phyloP scores from a whole-genome alignment of 1,140 invertebrate genomes.

The Plectus sambesii region DNA sequence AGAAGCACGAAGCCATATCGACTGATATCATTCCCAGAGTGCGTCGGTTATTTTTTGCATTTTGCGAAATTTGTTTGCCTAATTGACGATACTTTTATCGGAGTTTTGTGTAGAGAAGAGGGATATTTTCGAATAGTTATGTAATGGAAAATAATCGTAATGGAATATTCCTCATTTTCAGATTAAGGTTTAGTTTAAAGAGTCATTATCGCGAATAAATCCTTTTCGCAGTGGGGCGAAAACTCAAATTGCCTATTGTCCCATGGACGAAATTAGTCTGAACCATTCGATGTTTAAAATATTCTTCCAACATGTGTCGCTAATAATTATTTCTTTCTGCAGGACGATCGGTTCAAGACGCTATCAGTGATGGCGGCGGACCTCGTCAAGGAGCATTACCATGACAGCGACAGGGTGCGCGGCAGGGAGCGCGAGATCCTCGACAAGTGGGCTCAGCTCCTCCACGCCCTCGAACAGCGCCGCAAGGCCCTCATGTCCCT shows the following conservation, averaged over 20 bases:
- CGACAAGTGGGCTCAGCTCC: slow-evolving; percentile 69
- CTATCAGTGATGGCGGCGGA: slow-evolving; percentile 66
- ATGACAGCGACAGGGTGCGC: slow-evolving; percentile 69
- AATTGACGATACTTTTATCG: too few species aligned
- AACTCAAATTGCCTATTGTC: neutral
- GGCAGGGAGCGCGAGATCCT: slow-evolving; percentile 71
- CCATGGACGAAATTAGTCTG: too few species aligned
- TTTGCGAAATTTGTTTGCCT: slow-evolving; percentile 10
- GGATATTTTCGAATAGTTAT: too few species aligned
- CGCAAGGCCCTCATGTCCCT: slow-evolving; percentile 60
- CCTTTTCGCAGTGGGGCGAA: neutral
- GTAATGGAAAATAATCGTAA: too few species aligned
- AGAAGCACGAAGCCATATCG: slow-evolving; percentile 95
- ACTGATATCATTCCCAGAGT: slow-evolving; percentile 80
- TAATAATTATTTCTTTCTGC: slow-evolving; percentile 35
- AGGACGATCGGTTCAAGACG: slow-evolving; percentile 84
- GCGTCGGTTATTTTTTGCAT: slow-evolving; percentile 63
- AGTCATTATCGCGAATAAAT: too few species aligned
- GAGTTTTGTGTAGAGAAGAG: too few species aligned
- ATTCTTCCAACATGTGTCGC: neutral
- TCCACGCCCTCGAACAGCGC: slow-evolving; percentile 72
- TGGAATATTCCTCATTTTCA: too few species aligned
- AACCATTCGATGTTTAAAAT: neutral
- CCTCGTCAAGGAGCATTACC: slow-evolving; percentile 77
- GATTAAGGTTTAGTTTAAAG: too few species aligned